A percentile compares a stretch with the other conserved stretches of the same genome.
Evolutionary conservation across 2,888 invertebrate species (phyloP).

Genomic region (Drosophila greeni): DNA sequence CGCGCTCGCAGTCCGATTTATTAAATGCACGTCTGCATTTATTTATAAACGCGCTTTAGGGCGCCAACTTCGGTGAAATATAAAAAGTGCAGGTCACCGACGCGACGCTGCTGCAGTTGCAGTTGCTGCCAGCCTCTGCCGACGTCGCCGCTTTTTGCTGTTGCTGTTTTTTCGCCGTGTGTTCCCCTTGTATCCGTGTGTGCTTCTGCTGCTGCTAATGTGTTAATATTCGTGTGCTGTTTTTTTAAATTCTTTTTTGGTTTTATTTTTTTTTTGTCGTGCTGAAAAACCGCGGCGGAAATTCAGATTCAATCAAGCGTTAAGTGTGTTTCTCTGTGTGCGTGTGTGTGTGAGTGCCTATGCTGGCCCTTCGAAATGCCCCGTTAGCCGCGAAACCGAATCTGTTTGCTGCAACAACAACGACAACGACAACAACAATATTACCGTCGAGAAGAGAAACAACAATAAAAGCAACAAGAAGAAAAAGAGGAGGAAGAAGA

Average conservation of each 20-base stretch:
- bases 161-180: constrained; percentile 34
- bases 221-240: constrained; percentile 40
- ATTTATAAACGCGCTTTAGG: constrained; percentile 39
- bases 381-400: constrained; percentile 34
- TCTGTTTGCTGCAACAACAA: constrained; percentile 34
- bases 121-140: not conserved
- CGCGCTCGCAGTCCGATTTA: constrained; percentile 30
- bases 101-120: constrained; percentile 11
- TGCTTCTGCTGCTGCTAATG: constrained; percentile 49
- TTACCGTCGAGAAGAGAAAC: not conserved
- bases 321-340: constrained; percentile 28
- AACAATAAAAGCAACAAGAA: constrained; percentile 2
- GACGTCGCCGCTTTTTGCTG: constrained; percentile 40
- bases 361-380: constrained; percentile 60
- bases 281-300: constrained; percentile 15
- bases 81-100: constrained; percentile 36
- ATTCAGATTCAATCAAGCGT: constrained; percentile 73
- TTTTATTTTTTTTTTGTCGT: constrained; percentile 8
- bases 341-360: constrained; percentile 46
- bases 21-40: constrained; percentile 37
- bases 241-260: constrained; percentile 16
- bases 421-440: not conserved
- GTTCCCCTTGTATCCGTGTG: constrained; percentile 27
- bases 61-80: constrained; percentile 18
- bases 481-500: constrained; percentile 8